Base-by-base conservation (phyloP, 1,140 invertebrate genomes). In the Eulimnadia texana region DNA sequence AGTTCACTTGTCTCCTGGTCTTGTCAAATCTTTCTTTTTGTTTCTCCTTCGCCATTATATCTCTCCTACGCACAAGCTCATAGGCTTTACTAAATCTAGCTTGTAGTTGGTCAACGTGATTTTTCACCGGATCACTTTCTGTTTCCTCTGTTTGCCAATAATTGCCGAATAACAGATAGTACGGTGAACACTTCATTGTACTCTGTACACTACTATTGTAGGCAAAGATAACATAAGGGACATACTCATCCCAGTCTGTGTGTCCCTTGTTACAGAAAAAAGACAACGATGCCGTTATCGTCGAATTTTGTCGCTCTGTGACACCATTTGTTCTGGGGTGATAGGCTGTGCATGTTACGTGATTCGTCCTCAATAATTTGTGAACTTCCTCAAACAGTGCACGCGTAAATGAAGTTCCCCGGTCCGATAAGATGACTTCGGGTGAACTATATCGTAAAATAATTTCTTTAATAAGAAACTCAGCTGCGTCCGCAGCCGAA, bases 241-340 rank as follows among this genome's bases (percentile, higher is more conserved):
- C 16, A 25, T 51, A 58, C 24, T 62, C 33, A 28, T 65, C 64
- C 64, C 63, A 65, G 47, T 60, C 29, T 3, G 19, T 27, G 6
- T 57, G 42, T 49, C 42, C n/a, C 19, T 49, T 23, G 6, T 23
- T 49, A 22, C 60, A 56, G 61, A 58, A 66, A n/a, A 50, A 20
- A 13, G 64, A 57, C n/a, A 66, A n/a, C 22, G 65, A 62, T 22
- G 22, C 33, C 11, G 47, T 10, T 11, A 65, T 50, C 2, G 47
- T 65, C 23, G 22, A 6, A 47, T 65, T 65, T 33, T 19, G 6
- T 23, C 60, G 19, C 24, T 66, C 42, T 50, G 57, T 19, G n/a
- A n/a, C n/a, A 13, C 63, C 66, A 53, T 66, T 65, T n/a, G 13
- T 29, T 27, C 61, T 29, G 10, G 65, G 65, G 10, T 63, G 55